Evolutionary conservation across 37 sponge, comb jelly and placozoan genomes (phyloP).

Genomic region (Amphimedon queenslandica): DNA sequence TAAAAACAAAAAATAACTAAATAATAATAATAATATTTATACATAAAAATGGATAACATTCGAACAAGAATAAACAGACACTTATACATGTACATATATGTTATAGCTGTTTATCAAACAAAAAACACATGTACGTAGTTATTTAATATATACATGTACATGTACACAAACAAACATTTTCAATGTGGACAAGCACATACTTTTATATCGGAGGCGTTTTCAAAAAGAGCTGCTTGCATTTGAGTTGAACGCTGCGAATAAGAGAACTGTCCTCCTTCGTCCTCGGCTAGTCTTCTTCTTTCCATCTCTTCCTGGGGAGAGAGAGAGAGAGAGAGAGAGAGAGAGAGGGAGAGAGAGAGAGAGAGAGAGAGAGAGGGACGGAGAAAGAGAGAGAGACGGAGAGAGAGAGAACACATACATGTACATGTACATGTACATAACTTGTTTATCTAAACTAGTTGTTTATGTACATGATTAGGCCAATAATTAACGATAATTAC

Average conservation of each 20-base stretch:
- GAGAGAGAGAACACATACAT: too few relatives aligned
- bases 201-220: constrained; percentile 42
- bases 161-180: too few relatives aligned
- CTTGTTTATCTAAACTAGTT: too few relatives aligned
- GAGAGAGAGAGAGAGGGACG: neutral
- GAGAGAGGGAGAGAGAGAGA: neutral
- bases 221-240: constrained; percentile 15
- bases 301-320: constrained; percentile 25
- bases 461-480: too few relatives aligned
- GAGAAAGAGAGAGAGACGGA: neutral
- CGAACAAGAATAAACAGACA: neutral
- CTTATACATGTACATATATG: neutral
- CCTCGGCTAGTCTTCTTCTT: constrained; percentile 25
- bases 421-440: neutral
- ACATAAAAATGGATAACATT: too few relatives aligned
- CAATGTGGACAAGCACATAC: constrained; percentile 23
- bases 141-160: too few relatives aligned
- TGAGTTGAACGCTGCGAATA: constrained; percentile 65
- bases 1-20: constrained; percentile 12
- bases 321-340: too few relatives aligned
- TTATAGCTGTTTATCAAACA: neutral
- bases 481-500: too few relatives aligned
- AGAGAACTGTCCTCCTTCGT: constrained; percentile 49
- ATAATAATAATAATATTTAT: neutral
- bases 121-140: constrained; percentile 7